Conservation (phyloP, 2,797 vertebrate species). For the Tarsius wallacei region DNA sequence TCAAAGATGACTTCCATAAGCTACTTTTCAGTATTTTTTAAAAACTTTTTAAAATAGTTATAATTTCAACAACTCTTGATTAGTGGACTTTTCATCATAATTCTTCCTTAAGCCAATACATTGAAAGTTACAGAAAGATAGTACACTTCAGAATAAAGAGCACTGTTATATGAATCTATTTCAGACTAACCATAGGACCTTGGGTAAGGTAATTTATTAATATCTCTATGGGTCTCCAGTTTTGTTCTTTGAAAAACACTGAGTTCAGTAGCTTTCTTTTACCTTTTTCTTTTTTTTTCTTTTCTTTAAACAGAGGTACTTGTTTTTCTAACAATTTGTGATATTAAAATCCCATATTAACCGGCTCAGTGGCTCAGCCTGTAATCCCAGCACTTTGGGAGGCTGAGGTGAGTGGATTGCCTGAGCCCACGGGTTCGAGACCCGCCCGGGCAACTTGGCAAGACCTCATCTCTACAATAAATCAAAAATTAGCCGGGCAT, state of each 20-base stretch:
- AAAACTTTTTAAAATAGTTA: constrained; percentile 29
- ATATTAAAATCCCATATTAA: neutral
- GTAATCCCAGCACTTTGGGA: too few relatives aligned
- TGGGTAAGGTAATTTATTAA: neutral
- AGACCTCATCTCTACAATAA: too few relatives aligned
- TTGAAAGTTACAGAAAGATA: neutral
- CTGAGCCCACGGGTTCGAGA: too few relatives aligned
- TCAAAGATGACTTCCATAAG: constrained; percentile 47
- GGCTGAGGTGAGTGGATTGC: too few relatives aligned
- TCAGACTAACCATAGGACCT: neutral
- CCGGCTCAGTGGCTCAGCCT: too few relatives aligned
- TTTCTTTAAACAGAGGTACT: neutral
- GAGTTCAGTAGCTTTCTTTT: neutral
- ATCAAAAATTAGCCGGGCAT: too few relatives aligned
- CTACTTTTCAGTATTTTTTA: constrained; percentile 45
- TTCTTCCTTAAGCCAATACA: constrained; percentile 58
- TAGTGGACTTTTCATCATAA: constrained; percentile 54
- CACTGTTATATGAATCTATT: constrained; percentile 1
- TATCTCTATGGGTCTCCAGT: neutral
- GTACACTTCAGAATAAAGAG: neutral
- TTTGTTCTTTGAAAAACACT: constrained; percentile 8
- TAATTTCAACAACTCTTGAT: constrained; percentile 58
- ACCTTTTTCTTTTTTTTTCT: too few relatives aligned
- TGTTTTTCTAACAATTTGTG: constrained; percentile 48
- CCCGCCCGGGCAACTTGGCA: too few relatives aligned